Base-by-base conservation (phyloP, 2,888 invertebrate genomes). In the Eupithecia tripunctaria region DNA sequence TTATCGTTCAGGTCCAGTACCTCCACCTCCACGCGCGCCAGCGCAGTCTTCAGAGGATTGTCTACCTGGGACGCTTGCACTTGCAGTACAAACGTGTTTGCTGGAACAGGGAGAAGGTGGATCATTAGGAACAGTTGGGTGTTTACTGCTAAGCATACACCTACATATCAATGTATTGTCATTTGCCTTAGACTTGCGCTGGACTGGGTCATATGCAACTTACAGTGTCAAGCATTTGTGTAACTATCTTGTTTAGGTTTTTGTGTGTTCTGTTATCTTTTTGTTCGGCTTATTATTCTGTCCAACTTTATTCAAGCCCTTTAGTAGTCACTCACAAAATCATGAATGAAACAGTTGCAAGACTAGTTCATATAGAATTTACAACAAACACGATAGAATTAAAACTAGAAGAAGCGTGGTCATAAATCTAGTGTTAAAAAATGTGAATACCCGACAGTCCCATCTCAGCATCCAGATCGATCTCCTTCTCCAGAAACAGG, bases 1-100 rank as follows among this genome's bases (percentile, higher is more conserved):
- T 98, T 98, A 85, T 98, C 98, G 82, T 98, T 97, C 14, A 97
- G 89, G 83, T 98, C 97, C 51, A 96, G 84, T 4, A 97, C 91
- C 88, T 97, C 96, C 0, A 98, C 91, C 86, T 97, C 97, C 0
- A 97, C 95, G 68, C 96, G 93, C 0, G 98, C 97, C 7, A 96
- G 94, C 0, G 97, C 97, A 38, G 96, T 96, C 83, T 97, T 97
- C 51, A 97, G 84, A 0, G 97, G 96, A 85, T 97, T 97, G 85
- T 98, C 97, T 63, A 96, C 95, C 87, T 98, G 97, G 0, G 96
- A 95, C 0, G 97, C 97, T 86, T 97, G 97, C 51, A 98, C 95
- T 90, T 97, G 97, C 6, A 97, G 88, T 0, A 96, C 95, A 83
- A 97, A 97, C 0, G 97, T 97, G 84, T 97, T 96, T n/a, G 89